Evolutionary conservation across 2,888 invertebrate species (phyloP).

Genomic region (Thysanoteuthis rhombus): DNA sequence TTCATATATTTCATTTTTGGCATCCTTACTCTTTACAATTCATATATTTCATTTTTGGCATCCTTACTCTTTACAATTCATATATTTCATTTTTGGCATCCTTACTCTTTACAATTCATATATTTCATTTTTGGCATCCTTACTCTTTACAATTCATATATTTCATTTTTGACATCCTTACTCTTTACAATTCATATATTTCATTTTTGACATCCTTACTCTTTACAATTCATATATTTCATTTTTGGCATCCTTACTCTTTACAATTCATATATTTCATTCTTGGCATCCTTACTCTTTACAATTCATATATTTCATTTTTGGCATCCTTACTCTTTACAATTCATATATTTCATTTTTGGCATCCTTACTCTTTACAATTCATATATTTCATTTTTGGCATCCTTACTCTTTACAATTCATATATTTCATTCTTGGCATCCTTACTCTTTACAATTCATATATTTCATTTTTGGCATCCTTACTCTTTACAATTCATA

Average conservation of each 20-base stretch:
- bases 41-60: background rate
- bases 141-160: too few species aligned
- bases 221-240: background rate
- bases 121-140: too few species aligned
- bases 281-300: too few species aligned
- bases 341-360: background rate
- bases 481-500: background rate
- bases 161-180: background rate
- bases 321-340: background rate
- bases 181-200: background rate
- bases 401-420: too few species aligned
- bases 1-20: background rate
- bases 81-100: background rate
- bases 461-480: background rate
- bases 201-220: background rate
- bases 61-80: background rate
- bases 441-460: too few species aligned
- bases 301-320: background rate
- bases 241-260: too few species aligned
- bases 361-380: background rate
- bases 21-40: background rate
- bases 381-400: background rate
- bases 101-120: too few species aligned
- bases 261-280: too few species aligned
- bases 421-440: too few species aligned